Base-by-base conservation (phyloP, 1,140 invertebrate genomes). In the Cherax destructor region DNA sequence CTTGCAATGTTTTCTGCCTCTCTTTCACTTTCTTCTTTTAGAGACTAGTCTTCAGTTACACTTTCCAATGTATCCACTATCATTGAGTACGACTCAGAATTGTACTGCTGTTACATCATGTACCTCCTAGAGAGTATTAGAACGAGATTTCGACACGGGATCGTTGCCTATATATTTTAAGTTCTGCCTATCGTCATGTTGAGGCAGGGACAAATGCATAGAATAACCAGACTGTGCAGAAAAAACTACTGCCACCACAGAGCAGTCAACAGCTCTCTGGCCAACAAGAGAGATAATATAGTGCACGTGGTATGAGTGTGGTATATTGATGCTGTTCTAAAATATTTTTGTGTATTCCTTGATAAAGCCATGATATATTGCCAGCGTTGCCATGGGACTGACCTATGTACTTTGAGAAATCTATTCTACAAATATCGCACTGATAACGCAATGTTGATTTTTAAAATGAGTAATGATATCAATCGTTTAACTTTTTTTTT, bases 391-490 rank as follows among this genome's bases (percentile, higher is more conserved):
- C 7, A 56, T 81, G 41, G 5, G 79, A 81, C 9, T 81, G 79
- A 10, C 79, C 49, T 81, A 18, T 24, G 18, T 49, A 52, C 79
- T 81, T 81, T 41, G 21, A 41, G 79, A 81, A 81, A 81, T 81
- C 79, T 52, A 81, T 56, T 81, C 41, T 81, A 49, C 79, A 81
- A 7, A 41, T 49, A 52, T 81, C 5, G 47, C 30, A n/a, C 9
- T 6, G 79, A 59, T 81, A 81, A 16, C 56, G n/a, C 47, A 52
- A 6, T 11, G 49, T 80, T n/a, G 49, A 2, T 49, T 49, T 52
- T 41, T 10, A 49, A 18, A 18, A 13, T 52, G 18, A 50, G 78
- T 10, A 80, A 59, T 59, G 56, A 7, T 59, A 59, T 59, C 9
- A 59, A 3, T 59, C 56, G 56, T 59, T 59, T 16, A 59, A 59